Base-by-base conservation (phyloP, 2,797 vertebrate species). In the Enteromius mattozi region DNA sequence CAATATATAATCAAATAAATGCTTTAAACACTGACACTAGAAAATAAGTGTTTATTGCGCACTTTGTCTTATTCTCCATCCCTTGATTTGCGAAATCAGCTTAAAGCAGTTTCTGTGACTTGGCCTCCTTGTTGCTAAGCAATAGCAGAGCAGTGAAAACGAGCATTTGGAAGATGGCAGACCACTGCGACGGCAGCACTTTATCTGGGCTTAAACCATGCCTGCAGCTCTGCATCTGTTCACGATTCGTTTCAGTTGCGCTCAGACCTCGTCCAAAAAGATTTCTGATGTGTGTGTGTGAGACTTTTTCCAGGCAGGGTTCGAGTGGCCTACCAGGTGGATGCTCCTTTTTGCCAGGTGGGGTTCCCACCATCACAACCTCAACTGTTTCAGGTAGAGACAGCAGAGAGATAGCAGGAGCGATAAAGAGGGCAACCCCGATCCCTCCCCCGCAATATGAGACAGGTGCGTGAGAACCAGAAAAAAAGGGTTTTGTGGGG, bases 341-440 rank as follows among this genome's bases (percentile, higher is more conserved):
- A 86, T 80, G 85, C 89, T 89, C 83, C 77, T 63, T 68, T 86
- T 84, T 85, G 78, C 68, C 87, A 89, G 87, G 88, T 88, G 87
- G 80, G 82, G 65, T 83, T 85, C 86, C 84, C 85, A 37, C 35
- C 77, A 49, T 88, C 90, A 59, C 86, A 88, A 95, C 95, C 94
- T 92, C 94, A 92, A 90, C 86, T 70, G 86, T 94, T 95, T 95
- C 95, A 94, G 95, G 95, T 96, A 93, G 90, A 92, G 92, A 88
- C 79, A 93, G 88, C 47, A 87, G 87, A 90, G 82, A 94, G 93
- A 94, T 94, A 88, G 87, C 65, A 45, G 82, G 86, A 84, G 65
- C 82, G 89, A 93, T 92, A 94, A 94, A 92, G 92, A 91, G 93
- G 92, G 92, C 90, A 90, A 91, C 89, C 92, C 91, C 91, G 35